Conservation (phyloP, 2,888 invertebrate genomes). For the Glaucopsyche alexis region DNA sequence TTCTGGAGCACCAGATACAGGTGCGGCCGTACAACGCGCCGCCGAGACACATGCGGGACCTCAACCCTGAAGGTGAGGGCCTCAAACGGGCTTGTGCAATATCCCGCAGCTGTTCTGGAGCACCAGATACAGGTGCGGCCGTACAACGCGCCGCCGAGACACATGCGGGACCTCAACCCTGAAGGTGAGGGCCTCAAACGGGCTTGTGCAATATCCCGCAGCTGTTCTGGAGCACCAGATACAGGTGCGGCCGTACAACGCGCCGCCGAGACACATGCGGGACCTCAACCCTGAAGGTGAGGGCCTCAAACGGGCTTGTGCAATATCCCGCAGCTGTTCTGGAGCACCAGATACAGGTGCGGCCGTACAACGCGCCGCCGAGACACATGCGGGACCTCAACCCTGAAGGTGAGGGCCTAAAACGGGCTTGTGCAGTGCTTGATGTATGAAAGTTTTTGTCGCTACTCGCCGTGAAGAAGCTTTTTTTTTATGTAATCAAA, state of each 20-base stretch:
- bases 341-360: conserved; percentile 97
- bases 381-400: conserved; percentile 96
- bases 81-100: too few species aligned
- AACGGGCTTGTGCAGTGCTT: not conserved
- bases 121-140: conserved; percentile 98
- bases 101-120: conserved; percentile 91
- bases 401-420: conserved; percentile 85
- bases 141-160: conserved; percentile 94
- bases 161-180: conserved; percentile 97
- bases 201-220: conserved; percentile 93
- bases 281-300: conserved; percentile 94
- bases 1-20: conserved; percentile 96
- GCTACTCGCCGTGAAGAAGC: too few species aligned
- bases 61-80: conserved; percentile 93
- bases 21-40: conserved; percentile 97
- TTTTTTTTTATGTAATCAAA: too few species aligned
- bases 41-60: conserved; percentile 93
- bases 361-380: conserved; percentile 96
- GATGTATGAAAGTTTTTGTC: too few species aligned
- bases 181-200: conserved; percentile 86
- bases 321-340: conserved; percentile 92
- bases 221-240: conserved; percentile 95
- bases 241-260: conserved; percentile 97
- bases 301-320: too few species aligned
- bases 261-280: conserved; percentile 95